Evolutionary conservation across 2,888 invertebrate species (phyloP).

Genomic region (Agrochola macilenta): DNA sequence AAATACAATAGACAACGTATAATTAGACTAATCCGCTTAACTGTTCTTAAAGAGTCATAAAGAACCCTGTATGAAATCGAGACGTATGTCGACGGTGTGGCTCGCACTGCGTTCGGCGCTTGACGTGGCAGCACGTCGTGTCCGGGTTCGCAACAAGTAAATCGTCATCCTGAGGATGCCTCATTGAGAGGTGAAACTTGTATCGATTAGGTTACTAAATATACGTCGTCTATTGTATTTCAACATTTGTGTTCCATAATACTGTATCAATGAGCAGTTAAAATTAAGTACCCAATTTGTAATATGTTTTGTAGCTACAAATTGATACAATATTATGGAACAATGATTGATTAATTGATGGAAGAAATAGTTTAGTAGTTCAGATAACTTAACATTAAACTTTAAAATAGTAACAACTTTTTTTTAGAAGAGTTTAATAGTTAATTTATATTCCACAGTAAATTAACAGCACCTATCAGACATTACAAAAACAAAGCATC

Average conservation of each 20-base stretch:
- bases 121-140: too few species aligned
- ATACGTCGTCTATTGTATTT: not conserved
- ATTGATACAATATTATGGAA: not conserved
- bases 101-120: too few species aligned
- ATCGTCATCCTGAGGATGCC: too few species aligned
- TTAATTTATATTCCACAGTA: not conserved
- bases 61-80: too few species aligned
- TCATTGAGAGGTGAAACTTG: too few species aligned
- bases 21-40: too few species aligned
- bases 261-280: not conserved
- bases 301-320: not conserved
- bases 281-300: not conserved
- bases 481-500: conserved; percentile 17
- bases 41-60: too few species aligned
- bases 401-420: not conserved
- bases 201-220: too few species aligned
- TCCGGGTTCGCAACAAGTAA: too few species aligned
- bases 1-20: too few species aligned
- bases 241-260: not conserved
- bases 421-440: not conserved
- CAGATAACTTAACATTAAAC: not conserved
- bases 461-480: conserved; percentile 2
- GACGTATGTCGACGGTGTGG: too few species aligned
- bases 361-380: not conserved
- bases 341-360: not conserved